phyloP scores from a whole-genome alignment of 2,797 vertebrate genomes.

The Rhabdophis nuchalis region DNA sequence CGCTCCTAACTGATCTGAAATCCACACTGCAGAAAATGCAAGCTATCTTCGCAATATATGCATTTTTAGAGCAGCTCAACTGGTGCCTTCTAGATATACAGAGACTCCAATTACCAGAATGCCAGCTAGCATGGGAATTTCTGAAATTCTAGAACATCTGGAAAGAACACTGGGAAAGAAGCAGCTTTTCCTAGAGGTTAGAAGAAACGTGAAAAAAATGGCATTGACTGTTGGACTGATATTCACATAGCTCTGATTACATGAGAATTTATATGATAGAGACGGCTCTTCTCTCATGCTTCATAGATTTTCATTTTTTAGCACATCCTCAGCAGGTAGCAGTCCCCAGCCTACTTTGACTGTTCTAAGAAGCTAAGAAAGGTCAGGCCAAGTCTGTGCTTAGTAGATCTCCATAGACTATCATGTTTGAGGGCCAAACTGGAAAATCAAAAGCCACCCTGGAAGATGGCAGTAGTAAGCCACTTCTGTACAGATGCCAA shows the following conservation, averaged over 20 bases:
- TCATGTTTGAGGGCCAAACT: not conserved
- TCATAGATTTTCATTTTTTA: not conserved
- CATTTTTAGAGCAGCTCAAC: not conserved
- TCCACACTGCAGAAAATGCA: not conserved
- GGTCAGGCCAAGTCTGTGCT: not conserved
- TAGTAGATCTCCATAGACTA: not conserved
- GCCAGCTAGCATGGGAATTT: not conserved
- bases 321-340: not conserved
- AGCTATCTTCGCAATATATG: not conserved
- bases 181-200: not conserved
- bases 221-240: not conserved
- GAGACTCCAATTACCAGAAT: not conserved
- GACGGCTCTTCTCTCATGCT: not conserved
- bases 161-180: not conserved
- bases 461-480: not conserved
- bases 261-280: not conserved
- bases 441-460: not conserved
- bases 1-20: not conserved
- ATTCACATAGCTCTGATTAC: not conserved
- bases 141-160: not conserved
- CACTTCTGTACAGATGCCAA: not conserved
- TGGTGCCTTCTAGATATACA: not conserved
- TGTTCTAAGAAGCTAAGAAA: not conserved
- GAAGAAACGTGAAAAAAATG: not conserved
- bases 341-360: not conserved